phyloP scores from a whole-genome alignment of 2,888 invertebrate species.

The Octodonta nipae region DNA sequence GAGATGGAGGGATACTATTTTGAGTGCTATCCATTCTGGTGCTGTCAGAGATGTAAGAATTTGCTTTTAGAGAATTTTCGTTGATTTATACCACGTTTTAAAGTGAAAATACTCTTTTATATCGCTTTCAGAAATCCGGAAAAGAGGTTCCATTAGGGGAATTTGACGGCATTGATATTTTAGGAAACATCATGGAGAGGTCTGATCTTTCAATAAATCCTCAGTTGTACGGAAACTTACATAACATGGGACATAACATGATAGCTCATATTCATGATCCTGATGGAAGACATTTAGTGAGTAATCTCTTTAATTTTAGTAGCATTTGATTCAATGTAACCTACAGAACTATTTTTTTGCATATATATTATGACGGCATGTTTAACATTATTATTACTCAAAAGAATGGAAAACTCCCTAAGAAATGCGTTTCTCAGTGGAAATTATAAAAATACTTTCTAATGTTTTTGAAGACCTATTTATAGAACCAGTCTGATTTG shows the following conservation, averaged over 20 bases:
- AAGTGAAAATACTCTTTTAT: conserved; percentile 15
- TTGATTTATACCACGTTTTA: conserved; percentile 5
- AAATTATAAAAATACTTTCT: too few relatives aligned
- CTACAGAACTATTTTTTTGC: too few relatives aligned
- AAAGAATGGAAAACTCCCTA: too few relatives aligned
- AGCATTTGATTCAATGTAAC: too few relatives aligned
- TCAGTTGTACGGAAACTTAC: conserved; percentile 62
- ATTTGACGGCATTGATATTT: conserved; percentile 56
- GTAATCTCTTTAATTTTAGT: too few relatives aligned
- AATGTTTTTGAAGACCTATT: too few relatives aligned
- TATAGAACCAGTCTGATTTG: too few relatives aligned
- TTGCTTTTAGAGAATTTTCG: conserved; percentile 18
- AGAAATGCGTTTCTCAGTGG: too few relatives aligned
- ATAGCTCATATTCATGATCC: conserved; percentile 70
- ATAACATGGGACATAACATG: conserved; percentile 71
- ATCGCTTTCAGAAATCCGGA: conserved; percentile 40
- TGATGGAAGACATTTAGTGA: conserved; percentile 58
- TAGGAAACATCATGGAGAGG: conserved; percentile 71
- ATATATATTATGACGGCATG: too few relatives aligned
- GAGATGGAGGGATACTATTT: conserved; percentile 62
- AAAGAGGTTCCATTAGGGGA: conserved; percentile 47
- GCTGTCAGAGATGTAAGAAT: conserved; percentile 46
- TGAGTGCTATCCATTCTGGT: conserved; percentile 55
- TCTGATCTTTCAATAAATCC: conserved; percentile 55
- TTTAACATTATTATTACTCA: too few relatives aligned